Conservation (phyloP, 2,797 vertebrate genomes). For the Fundulus diaphanus region DNA sequence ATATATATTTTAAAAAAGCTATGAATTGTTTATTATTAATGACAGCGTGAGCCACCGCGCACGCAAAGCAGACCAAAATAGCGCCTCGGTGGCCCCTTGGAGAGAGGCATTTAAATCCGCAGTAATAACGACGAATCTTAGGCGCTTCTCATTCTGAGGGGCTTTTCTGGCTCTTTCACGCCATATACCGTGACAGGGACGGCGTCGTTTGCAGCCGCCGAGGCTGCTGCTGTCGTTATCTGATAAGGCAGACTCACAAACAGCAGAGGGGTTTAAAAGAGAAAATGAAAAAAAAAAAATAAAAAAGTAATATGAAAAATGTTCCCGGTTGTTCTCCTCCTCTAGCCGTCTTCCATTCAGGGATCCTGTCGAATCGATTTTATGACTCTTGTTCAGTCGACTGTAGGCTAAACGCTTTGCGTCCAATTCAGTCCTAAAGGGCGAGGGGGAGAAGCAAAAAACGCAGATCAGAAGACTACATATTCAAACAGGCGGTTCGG, state of each 20-base stretch:
- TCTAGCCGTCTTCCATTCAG: conserved; percentile 76
- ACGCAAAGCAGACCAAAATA: conserved; percentile 61
- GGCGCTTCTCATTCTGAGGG: conserved; percentile 63
- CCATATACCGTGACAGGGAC: conserved; percentile 61
- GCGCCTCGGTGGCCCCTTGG: conserved; percentile 70
- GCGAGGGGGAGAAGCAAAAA: neutral
- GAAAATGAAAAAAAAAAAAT: neutral
- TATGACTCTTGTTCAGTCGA: conserved; percentile 59
- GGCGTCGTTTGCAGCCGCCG: conserved; percentile 60
- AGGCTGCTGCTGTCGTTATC: conserved; percentile 43
- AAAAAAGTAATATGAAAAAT: neutral
- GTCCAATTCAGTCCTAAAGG: neutral
- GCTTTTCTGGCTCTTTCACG: conserved; percentile 54
- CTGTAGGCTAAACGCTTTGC: conserved; percentile 33
- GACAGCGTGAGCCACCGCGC: conserved; percentile 63
- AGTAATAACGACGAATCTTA: conserved; percentile 59
- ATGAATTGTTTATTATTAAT: conserved; percentile 44
- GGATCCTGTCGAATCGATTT: conserved; percentile 68
- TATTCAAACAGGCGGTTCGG: conserved; percentile 40
- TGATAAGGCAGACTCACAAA: conserved; percentile 37
- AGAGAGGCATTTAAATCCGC: conserved; percentile 82
- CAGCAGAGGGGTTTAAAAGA: neutral
- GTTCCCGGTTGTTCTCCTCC: conserved; percentile 31
- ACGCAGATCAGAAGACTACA: conserved; percentile 37
- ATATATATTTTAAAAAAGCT: conserved; percentile 40